phyloP scores from a whole-genome alignment of 2,888 invertebrate genomes.

The Acleris sparsana region DNA sequence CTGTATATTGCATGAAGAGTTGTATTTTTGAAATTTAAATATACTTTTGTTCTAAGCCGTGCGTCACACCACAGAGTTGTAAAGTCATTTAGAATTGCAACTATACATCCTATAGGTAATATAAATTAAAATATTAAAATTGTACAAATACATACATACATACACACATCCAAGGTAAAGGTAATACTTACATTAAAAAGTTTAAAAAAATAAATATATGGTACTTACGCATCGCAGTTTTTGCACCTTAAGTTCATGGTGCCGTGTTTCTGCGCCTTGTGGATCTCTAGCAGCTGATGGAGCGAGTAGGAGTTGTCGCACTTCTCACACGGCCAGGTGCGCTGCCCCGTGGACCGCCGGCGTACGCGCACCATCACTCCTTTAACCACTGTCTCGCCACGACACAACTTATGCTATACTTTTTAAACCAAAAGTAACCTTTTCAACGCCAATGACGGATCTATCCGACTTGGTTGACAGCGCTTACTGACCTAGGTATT shows the following conservation, averaged over 20 bases:
- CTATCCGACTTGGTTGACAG: no score
- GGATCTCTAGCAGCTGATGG: constrained; percentile 86
- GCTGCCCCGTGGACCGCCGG: constrained; percentile 31
- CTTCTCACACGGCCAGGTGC: constrained; percentile 84
- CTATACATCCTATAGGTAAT: no score
- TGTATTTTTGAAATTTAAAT: no score
- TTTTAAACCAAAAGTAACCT: neutral
- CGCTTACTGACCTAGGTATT: no score
- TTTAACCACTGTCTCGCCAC: constrained; percentile 52
- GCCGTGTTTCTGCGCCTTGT: constrained; percentile 85
- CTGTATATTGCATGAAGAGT: no score
- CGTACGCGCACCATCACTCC: constrained; percentile 29
- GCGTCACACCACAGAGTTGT: no score
- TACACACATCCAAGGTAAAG: no score
- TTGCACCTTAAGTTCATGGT: constrained; percentile 84
- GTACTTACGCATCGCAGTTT: constrained; percentile 63
- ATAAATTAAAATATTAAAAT: no score
- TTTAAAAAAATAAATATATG: neutral
- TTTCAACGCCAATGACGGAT: neutral
- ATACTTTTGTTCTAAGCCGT: no score
- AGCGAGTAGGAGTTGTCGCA: constrained; percentile 89
- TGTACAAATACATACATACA: no score
- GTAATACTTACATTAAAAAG: no score
- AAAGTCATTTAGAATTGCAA: no score
- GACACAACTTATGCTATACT: neutral